Base-by-base conservation (phyloP, 1,140 invertebrate genomes). In the Aleiodes sp. region DNA sequence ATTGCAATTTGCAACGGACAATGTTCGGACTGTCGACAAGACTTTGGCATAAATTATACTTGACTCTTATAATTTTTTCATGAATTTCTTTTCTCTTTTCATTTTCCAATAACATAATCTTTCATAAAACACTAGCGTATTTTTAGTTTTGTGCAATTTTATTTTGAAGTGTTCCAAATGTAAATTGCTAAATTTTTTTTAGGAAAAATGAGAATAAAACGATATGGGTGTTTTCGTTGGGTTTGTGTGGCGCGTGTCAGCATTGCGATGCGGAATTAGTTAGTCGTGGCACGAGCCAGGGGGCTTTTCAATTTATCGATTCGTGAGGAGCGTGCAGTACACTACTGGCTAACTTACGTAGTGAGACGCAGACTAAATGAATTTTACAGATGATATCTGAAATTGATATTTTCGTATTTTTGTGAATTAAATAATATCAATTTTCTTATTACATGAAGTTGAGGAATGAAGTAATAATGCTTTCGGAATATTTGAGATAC, bases 1-100 rank as follows among this genome's bases (percentile, higher is more conserved):
- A 86, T 82, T 81, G 79, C 76, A 81, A 84, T 84, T 85, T 80
- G 80, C 79, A 78, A 57, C 70, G 68, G 71, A 72, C 75, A 77
- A 77, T 78, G 78, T n/a, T 16, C 46, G 21, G 46, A 52, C 21
- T 64, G 26, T 64, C 16, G 21, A 26, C 39, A n/a, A 6, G 33
- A 62, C 33, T 62, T 35, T 62, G 16, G 9, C 9, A 4, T 33
- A 33, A 33, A 33, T 33, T 33, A 4, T 33, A 4, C 9, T 33
- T 33, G 4, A 4, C 9, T 33, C 9, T 33, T 33, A 4, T 33
- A n/a, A n/a, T n/a, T n/a, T n/a, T n/a, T n/a, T n/a, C n/a, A n/a
- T n/a, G n/a, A n/a, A n/a, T n/a, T n/a, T n/a, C n/a, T n/a, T n/a
- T n/a, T n/a, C n/a, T n/a, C n/a, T n/a, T n/a, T n/a, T n/a, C n/a